Evolutionary conservation across 92 coral and sea anemone species (phyloP).

Genomic region (Palythoa heliodiscus): DNA sequence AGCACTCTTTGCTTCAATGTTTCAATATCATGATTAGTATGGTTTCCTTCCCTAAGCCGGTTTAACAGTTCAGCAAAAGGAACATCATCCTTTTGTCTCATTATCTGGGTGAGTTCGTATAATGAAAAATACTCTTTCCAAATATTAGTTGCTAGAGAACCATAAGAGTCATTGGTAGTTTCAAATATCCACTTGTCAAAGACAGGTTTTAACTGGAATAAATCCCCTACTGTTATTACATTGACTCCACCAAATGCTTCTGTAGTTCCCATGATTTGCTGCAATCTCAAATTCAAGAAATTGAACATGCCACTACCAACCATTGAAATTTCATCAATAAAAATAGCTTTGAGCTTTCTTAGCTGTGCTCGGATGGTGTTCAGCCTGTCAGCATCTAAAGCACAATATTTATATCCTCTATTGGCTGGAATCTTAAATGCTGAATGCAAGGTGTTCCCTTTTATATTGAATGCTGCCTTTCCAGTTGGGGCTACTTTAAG

Average conservation of each 20-base stretch:
- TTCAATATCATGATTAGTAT: too few species aligned
- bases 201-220: slow-evolving; percentile 39
- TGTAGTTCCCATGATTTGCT: not conserved
- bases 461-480: slow-evolving; percentile 48
- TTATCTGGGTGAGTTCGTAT: slow-evolving; percentile 39
- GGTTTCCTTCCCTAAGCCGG: slow-evolving; percentile 45
- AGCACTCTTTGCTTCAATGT: not conserved
- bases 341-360: slow-evolving; percentile 24
- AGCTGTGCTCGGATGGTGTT: slow-evolving; percentile 39
- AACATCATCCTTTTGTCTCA: slow-evolving; percentile 50
- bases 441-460: slow-evolving; percentile 38
- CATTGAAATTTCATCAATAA: too few species aligned
- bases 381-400: slow-evolving; percentile 31
- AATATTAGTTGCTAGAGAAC: slow-evolving; percentile 47
- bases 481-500: slow-evolving; percentile 45
- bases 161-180: slow-evolving; percentile 23
- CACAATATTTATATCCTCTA: slow-evolving; percentile 40
- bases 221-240: slow-evolving; percentile 22
- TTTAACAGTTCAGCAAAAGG: slow-evolving; percentile 50
- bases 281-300: too few species aligned
- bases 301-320: too few species aligned
- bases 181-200: slow-evolving; percentile 52
- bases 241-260: slow-evolving; percentile 38
- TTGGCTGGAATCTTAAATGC: slow-evolving; percentile 48
- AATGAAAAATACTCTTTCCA: slow-evolving; percentile 49